Percentiles rank a stretch among this genome's conserved stretches.
These are phyloP conservation scores for Leptura quadrifasciata DNA, from an alignment of 2,888 invertebrate genomes.

Conservation along the genomic window DNA sequence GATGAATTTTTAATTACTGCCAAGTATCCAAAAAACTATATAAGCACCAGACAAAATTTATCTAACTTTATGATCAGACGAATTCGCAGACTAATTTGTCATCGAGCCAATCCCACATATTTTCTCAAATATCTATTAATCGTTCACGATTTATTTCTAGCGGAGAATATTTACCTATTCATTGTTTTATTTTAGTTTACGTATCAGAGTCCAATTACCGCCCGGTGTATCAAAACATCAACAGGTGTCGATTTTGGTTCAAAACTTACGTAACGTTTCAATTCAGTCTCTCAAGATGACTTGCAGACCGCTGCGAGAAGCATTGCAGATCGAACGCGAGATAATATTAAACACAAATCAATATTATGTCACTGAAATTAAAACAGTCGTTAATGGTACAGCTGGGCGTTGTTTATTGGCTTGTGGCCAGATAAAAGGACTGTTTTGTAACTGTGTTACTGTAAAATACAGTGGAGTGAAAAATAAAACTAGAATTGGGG, in stretches of 20 bases:
- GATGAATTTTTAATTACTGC: too few relatives aligned
- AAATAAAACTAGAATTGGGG: too few relatives aligned
- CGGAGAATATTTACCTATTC: too few relatives aligned
- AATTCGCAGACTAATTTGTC: slow-evolving; percentile 2
- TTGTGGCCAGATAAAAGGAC: background rate
- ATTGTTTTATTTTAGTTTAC: background rate
- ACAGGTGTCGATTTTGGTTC: slow-evolving; percentile 26
- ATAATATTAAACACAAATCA: slow-evolving; percentile 30
- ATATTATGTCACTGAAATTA: slow-evolving; percentile 32
- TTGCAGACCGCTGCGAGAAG: background rate
- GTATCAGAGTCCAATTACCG: slow-evolving; percentile 1
- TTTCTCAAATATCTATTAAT: background rate
- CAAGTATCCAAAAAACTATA: too few relatives aligned
- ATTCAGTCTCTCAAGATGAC: slow-evolving; percentile 21
- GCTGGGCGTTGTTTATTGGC: background rate
- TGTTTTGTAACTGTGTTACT: background rate
- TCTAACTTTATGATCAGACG: background rate
- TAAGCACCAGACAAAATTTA: too few relatives aligned
- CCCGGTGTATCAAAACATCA: slow-evolving; percentile 11
- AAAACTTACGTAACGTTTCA: slow-evolving; percentile 22
- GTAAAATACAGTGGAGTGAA: background rate
- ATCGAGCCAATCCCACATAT: slow-evolving; percentile 13
- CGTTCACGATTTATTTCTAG: background rate
- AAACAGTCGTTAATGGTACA: slow-evolving; percentile 23
- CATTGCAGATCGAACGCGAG: slow-evolving; percentile 23